These are phyloP conservation scores for Phragmatobia fuliginosa DNA, from an alignment of 2,888 invertebrate species.

Conservation along the genomic window DNA sequence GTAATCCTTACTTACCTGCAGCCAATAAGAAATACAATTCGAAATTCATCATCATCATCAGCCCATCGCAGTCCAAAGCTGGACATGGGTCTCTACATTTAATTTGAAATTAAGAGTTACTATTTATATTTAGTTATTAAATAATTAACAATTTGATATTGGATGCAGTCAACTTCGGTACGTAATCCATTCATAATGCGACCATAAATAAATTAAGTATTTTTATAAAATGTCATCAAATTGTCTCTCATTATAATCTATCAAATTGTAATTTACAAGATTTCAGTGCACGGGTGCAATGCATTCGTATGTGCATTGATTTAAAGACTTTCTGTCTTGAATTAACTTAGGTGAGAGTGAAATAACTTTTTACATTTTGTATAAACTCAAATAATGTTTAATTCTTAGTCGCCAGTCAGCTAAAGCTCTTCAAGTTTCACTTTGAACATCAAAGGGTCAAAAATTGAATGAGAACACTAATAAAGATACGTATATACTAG, in stretches of 20 bases:
- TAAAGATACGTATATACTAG: neutral
- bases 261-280: neutral
- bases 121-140: neutral
- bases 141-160: too few relatives aligned
- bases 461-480: neutral
- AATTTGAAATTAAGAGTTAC: conserved; percentile 45
- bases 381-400: neutral
- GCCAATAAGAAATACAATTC: conserved; percentile 56
- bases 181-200: too few relatives aligned
- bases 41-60: too few relatives aligned
- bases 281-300: neutral
- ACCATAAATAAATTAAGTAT: too few relatives aligned
- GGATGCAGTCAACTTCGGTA: too few relatives aligned
- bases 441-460: neutral
- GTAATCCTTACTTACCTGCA: conserved; percentile 69
- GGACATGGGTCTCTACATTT: too few relatives aligned
- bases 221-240: too few relatives aligned
- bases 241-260: too few relatives aligned
- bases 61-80: too few relatives aligned
- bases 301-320: neutral
- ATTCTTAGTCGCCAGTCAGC: neutral
- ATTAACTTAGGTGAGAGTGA: too few relatives aligned
- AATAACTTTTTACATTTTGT: neutral
- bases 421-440: neutral
- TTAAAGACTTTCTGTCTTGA: too few relatives aligned